Conservation (phyloP, 2,888 invertebrate genomes). For the Stictocephala bisonia region DNA sequence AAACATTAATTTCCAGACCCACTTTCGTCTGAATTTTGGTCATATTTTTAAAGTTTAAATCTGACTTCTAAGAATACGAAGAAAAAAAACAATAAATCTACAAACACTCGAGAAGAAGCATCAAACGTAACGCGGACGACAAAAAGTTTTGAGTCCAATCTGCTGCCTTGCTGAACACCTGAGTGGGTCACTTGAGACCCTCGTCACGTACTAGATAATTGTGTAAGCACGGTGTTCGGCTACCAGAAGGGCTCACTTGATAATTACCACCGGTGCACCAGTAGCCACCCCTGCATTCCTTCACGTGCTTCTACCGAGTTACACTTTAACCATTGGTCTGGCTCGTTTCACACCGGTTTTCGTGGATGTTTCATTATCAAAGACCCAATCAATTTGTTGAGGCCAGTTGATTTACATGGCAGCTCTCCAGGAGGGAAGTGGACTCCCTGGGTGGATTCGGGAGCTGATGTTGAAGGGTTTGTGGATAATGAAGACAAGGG, state of each 20-base stretch:
- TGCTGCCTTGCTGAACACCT: neutral
- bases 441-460: neutral
- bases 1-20: too few species aligned
- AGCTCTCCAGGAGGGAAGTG: constrained; percentile 8
- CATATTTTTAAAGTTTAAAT: too few species aligned
- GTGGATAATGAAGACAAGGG: too few species aligned
- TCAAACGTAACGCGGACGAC: too few species aligned
- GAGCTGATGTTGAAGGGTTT: neutral
- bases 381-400: constrained; percentile 29
- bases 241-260: too few species aligned
- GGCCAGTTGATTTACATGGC: constrained; percentile 32
- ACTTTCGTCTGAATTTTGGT: too few species aligned
- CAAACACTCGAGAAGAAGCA: too few species aligned
- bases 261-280: constrained; percentile 10
- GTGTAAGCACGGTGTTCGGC: constrained; percentile 33
- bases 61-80: too few species aligned
- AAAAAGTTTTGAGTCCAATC: too few species aligned
- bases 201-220: constrained; percentile 19
- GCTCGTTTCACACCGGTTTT: constrained; percentile 4
- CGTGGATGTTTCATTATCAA: constrained; percentile 18
- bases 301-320: constrained; percentile 31
- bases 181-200: neutral
- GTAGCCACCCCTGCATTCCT: constrained; percentile 32
- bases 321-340: constrained; percentile 28
- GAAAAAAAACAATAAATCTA: too few species aligned